Base-by-base conservation (phyloP, 2,797 vertebrate species). In the Urocyon cinereoargenteus region DNA sequence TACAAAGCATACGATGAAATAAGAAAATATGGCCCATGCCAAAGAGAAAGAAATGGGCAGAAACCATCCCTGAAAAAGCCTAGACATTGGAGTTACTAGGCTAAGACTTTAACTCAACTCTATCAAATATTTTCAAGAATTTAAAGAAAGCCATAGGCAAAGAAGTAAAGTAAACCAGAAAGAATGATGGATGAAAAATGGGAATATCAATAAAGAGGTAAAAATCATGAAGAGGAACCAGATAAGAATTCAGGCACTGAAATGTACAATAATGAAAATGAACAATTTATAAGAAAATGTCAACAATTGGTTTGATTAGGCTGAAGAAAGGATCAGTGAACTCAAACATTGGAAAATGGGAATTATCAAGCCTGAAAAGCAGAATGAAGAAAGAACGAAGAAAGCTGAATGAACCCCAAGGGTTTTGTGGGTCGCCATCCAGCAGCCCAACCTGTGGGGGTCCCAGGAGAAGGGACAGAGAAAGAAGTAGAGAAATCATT, bases 371-470 rank as follows among this genome's bases (percentile, higher is more conserved):
- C 9, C 26, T 82, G 66, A 64, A 5, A 26, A 73, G 21, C 7
- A 55, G 45, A 45, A 45, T n/a, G 45, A 75, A 28, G 40, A 24
- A 66, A 13, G 45, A 28, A n/a, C 14, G 10, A 24, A 82, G 73
- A 53, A 14, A n/a, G 19, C 3, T 3, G 26, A 26, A 26, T 4
- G 3, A 16, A 10, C 22, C 13, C 15, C 26, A 21, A 14, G 36
- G 21, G 24, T 6, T 16, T 21, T 4, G 18, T 6, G 9, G 2
- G 11, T 45, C 34, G 40, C 51, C 1, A 0, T 3, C 10, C 2
- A 14, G 49, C 0, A 0, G 72, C 14, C 49, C 34, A 28, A 2
- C 3, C 9, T 31, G 3, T 11, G 16, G 7, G 53, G n/a, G 62
- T 3, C 82, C 36, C 36, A 28, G 21, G 49, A 45, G 51, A 45